Base-by-base conservation (phyloP, 2,113 vertebrate species). In the Anthoscopus minutus region DNA sequence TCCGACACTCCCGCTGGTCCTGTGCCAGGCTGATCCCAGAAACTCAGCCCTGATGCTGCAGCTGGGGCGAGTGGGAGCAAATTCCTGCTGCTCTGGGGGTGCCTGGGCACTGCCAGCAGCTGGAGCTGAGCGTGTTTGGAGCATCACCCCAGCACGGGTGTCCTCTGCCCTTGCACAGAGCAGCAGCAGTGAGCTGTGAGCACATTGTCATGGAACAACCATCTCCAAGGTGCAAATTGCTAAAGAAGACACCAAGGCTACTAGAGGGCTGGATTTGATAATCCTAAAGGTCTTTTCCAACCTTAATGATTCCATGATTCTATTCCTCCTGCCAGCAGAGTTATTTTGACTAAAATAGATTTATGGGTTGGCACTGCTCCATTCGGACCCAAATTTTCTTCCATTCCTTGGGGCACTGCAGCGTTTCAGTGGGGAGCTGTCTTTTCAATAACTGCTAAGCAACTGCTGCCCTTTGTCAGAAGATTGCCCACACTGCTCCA, bases 141-240 rank as follows among this genome's bases (percentile, higher is more conserved):
- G 47, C 24, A 33, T 62, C 62, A 5, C 2, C 21, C 22, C 70
- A 17, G 18, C 2, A 0, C 35, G 40, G 31, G 4, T 8, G 40
- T 13, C 38, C 37, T 58, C 31, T 24, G 1, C 31, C 57, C 16
- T 11, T 1, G 24, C 47, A 44, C 25, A 15, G 27, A 5, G 42
- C 15, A 51, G 66, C 25, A 10, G 13, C 0, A 14, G 2, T 8
- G 61, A 10, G 13, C 0, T 12, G 2, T 8, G 61, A 58, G 28
- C 13, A 4, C 0, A 0, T 44, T 42, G 27, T 10, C 35, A 1
- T 1, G 6, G 42, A 62, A 2, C 28, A 20, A 15, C 5, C 4
- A 1, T 4, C 0, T 2, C 50, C 30, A 5, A 16, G 38, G 37
- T 3, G 38, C 11, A 37, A 42, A 33, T 35, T 13, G 67, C 71